phyloP scores from a whole-genome alignment of 2,113 vertebrate genomes.

The Prunella fulvescens region DNA sequence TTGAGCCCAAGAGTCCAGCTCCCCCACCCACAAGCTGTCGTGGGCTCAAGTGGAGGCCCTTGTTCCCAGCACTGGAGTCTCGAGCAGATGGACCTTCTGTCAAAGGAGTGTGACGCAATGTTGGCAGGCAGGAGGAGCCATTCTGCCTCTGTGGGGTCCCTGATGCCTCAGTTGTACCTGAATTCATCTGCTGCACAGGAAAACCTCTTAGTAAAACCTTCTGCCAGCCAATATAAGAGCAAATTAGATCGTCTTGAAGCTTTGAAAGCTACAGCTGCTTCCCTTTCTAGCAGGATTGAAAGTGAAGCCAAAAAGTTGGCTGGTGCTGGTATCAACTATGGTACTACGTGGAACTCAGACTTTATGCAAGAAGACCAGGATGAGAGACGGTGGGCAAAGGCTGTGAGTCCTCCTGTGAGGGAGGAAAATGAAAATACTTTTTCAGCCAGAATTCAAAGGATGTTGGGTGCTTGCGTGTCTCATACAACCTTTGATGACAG shows the following conservation, averaged over 20 bases:
- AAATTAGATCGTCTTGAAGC: constrained; percentile 87
- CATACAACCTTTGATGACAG: constrained; percentile 75
- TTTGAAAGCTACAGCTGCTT: constrained; percentile 90
- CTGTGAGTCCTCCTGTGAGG: constrained; percentile 77
- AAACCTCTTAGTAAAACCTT: constrained; percentile 59
- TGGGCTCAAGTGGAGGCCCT: constrained; percentile 68
- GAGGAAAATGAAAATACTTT: constrained; percentile 75
- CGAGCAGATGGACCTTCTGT: constrained; percentile 71
- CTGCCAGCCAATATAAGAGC: constrained; percentile 70
- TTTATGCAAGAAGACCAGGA: constrained; percentile 48
- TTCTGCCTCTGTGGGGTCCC: constrained; percentile 13
- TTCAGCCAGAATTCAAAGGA: constrained; percentile 77
- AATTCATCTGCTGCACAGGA: constrained; percentile 55
- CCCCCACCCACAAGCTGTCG: constrained; percentile 30
- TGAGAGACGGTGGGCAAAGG: constrained; percentile 70
- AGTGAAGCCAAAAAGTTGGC: constrained; percentile 89
- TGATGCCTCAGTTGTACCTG: constrained; percentile 57
- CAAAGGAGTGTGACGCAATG: constrained; percentile 71
- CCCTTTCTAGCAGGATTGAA: constrained; percentile 91
- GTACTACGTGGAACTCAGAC: constrained; percentile 67
- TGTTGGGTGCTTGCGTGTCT: constrained; percentile 74
- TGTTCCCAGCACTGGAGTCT: constrained; percentile 80
- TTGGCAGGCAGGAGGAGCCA: constrained; percentile 54
- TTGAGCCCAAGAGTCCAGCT: constrained; percentile 67
- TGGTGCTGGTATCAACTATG: constrained; percentile 78